phyloP scores from a whole-genome alignment of 2,113 vertebrate species.

The Oenanthe melanoleuca region DNA sequence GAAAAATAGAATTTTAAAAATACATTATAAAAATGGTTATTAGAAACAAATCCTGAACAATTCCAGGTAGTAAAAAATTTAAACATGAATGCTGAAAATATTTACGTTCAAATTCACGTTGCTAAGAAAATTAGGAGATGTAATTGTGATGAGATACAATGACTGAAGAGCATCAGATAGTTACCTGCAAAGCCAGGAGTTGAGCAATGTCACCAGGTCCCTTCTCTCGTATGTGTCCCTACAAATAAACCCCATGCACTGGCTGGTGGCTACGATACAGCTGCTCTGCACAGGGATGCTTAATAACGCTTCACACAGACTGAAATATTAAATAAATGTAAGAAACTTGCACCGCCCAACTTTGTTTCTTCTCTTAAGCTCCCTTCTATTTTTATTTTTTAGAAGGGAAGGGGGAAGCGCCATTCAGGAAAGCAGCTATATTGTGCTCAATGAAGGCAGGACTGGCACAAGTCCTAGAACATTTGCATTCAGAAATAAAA shows the following conservation, averaged over 20 bases:
- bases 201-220: neutral
- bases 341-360: slow-evolving; percentile 35
- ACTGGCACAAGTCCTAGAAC: slow-evolving; percentile 67
- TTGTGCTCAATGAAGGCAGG: slow-evolving; percentile 57
- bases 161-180: neutral
- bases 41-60: neutral
- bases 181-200: neutral
- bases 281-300: neutral
- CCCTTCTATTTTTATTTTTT: neutral
- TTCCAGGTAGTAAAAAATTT: neutral
- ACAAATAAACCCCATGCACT: neutral
- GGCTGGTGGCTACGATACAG: neutral
- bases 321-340: slow-evolving; percentile 25
- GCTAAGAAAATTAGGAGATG: neutral
- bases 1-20: neutral
- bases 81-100: neutral
- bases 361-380: neutral
- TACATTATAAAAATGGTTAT: neutral
- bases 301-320: neutral
- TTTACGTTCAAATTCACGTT: neutral
- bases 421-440: slow-evolving; percentile 53
- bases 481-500: slow-evolving; percentile 72
- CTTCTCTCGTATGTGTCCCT: neutral
- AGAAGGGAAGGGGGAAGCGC: neutral
- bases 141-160: neutral